Conservation (phyloP, 2,113 vertebrate species). For the Lota lota region DNA sequence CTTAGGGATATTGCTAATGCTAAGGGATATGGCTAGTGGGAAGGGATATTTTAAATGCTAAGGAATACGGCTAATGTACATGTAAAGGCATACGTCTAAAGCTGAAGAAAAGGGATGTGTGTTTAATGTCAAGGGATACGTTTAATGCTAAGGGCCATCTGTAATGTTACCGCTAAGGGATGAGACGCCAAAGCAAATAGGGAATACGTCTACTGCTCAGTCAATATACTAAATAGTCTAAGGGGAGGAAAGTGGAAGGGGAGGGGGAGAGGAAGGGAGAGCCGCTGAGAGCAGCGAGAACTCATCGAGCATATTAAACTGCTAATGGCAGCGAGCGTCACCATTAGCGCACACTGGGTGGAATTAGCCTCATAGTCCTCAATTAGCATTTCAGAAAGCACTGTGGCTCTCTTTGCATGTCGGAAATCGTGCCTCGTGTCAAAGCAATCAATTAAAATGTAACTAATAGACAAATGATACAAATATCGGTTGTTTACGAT, state of each 20-base stretch:
- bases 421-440: conserved; percentile 50
- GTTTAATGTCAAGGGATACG: too few species aligned
- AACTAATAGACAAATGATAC: conserved; percentile 32
- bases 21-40: too few species aligned
- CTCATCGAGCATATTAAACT: conserved; percentile 34
- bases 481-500: conserved; percentile 11
- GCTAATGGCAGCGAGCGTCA: conserved; percentile 37
- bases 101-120: too few species aligned
- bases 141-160: too few species aligned
- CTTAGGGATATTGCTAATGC: too few species aligned
- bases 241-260: conserved; percentile 4
- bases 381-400: conserved; percentile 61
- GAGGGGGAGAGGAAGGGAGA: conserved; percentile 10
- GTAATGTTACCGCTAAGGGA: too few species aligned
- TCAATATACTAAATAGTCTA: too few species aligned
- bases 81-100: too few species aligned
- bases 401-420: conserved; percentile 14
- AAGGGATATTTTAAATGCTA: too few species aligned
- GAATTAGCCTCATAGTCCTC: conserved; percentile 51
- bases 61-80: too few species aligned
- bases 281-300: conserved; percentile 16
- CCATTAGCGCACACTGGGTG: conserved; percentile 34
- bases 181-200: too few species aligned
- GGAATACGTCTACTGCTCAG: too few species aligned
- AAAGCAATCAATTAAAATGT: conserved; percentile 59